Evolutionary conservation across 64 coral and sea anemone species (phyloP).

Genomic region (Stylophora pistillata): DNA sequence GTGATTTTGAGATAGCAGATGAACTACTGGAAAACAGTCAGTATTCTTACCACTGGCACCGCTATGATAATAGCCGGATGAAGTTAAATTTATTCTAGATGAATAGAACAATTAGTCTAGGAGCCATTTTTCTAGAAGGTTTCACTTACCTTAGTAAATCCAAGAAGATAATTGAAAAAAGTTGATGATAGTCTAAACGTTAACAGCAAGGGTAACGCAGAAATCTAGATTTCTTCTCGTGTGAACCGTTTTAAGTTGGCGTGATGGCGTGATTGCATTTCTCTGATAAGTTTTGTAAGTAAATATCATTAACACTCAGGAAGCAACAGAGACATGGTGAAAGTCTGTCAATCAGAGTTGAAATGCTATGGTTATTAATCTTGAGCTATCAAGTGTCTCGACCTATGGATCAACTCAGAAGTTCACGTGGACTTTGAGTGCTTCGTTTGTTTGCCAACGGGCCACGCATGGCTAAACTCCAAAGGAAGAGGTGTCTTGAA

Average conservation of each 20-base stretch:
- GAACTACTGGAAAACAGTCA: background rate
- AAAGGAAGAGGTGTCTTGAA: no score
- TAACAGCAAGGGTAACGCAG: background rate
- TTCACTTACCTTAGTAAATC: background rate
- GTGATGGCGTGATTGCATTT: slow-evolving; percentile 13
- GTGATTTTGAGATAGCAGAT: background rate
- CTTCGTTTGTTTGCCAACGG: no score
- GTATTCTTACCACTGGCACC: background rate
- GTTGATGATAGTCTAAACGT: background rate
- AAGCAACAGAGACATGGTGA: background rate
- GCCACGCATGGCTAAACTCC: no score
- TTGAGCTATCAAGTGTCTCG: no score
- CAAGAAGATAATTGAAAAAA: background rate
- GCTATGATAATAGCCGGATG: background rate
- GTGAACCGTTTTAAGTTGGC: background rate
- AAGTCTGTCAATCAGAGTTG: background rate
- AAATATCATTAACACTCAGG: slow-evolving; percentile 17
- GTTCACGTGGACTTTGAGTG: no score
- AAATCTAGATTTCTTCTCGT: background rate
- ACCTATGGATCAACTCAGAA: no score
- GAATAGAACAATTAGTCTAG: background rate
- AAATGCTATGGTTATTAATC: no score
- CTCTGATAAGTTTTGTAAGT: background rate
- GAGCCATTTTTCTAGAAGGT: background rate
- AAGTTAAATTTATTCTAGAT: background rate